These are phyloP conservation scores for Stomorhina lunata DNA, from an alignment of 2,888 invertebrate species.

Conservation along the genomic window DNA sequence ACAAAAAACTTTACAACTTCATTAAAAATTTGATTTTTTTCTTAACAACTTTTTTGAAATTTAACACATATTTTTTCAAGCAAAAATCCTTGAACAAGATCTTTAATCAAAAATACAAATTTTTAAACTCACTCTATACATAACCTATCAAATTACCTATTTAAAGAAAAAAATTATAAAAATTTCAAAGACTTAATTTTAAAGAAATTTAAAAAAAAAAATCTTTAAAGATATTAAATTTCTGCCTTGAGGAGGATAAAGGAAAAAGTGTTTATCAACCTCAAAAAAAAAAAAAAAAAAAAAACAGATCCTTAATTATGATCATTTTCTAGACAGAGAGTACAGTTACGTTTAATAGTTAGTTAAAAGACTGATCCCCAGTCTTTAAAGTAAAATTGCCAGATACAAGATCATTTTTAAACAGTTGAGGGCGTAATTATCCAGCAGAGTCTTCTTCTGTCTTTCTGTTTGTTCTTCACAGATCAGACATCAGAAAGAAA, in stretches of 20 bases:
- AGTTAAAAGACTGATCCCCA: not conserved
- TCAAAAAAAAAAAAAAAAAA: conserved; percentile 45
- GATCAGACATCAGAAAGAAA: conserved; percentile 12
- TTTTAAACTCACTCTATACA: not conserved
- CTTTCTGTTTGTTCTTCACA: not conserved
- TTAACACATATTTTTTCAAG: conserved; percentile 55
- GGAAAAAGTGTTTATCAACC: not conserved
- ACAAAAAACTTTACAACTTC: not conserved
- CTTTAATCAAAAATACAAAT: conserved; percentile 4
- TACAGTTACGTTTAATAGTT: conserved; percentile 51
- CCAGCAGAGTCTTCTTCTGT: not conserved
- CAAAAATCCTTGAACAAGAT: conserved; percentile 51
- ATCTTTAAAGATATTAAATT: conserved; percentile 73
- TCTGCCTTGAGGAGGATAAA: conserved; percentile 71
- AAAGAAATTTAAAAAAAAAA: conserved; percentile 19
- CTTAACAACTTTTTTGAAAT: conserved; percentile 35
- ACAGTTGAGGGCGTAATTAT: conserved; percentile 57
- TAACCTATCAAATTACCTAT: conserved; percentile 52
- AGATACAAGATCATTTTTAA: conserved; percentile 3
- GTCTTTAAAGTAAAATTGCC: not conserved
- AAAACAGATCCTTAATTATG: conserved; percentile 59
- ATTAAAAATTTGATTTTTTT: not conserved
- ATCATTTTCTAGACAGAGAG: conserved; percentile 34
- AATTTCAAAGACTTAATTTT: conserved; percentile 4
- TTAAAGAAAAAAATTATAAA: conserved; percentile 1